Evolutionary conservation across 2,888 invertebrate species (phyloP), one percentile per base, ranked within the genome.

Genomic region (Plutella xylostella): DNA sequence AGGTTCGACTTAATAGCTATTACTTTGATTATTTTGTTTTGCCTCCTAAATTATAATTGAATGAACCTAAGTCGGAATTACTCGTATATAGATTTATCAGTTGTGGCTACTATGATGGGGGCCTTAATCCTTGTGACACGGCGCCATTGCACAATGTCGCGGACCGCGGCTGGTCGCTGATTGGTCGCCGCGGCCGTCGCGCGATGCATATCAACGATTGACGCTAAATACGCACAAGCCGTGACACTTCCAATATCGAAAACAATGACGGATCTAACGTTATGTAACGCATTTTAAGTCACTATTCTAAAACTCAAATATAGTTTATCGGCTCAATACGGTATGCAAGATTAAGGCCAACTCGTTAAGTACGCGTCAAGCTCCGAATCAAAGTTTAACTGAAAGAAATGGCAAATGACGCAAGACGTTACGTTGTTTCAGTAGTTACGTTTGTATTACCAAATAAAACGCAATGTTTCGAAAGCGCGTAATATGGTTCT

Each of bases 211-310:
- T 82, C 82, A 61, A 65, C 63, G 78, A 80, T 71, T 82, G 82
- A 82, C 80, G 72, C 72, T 83, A 82, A 82, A 83, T 82, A 78
- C 77, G 73, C 72, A 63, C 58, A 61, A 71, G 58, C 68, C 65
- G 72, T 78, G 78, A 79, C 80, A 80, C 71, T 67, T 67, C 62
- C 75, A 72, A 74, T 79, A 79, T 72, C 74, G 66, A 74, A n/a
- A 69, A 82, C 83, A 80, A 82, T 80, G 79, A 79, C 73, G 70
- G 68, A 68, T 73, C 59, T 50, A 55, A 56, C 56, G 59, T 82
- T 80, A 63, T 68, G 73, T 66, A 78, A 83, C 65, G 59, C 67
- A 65, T 69, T 72, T 76, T 21, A n/a, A 19, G 42, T 21, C n/a
- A 7, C n/a, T 9, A 33, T n/a, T 12, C 19, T 33, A 14, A 14